phyloP scores from a whole-genome alignment of 1,140 invertebrate species.

The Lordiphosa stackelbergi region DNA sequence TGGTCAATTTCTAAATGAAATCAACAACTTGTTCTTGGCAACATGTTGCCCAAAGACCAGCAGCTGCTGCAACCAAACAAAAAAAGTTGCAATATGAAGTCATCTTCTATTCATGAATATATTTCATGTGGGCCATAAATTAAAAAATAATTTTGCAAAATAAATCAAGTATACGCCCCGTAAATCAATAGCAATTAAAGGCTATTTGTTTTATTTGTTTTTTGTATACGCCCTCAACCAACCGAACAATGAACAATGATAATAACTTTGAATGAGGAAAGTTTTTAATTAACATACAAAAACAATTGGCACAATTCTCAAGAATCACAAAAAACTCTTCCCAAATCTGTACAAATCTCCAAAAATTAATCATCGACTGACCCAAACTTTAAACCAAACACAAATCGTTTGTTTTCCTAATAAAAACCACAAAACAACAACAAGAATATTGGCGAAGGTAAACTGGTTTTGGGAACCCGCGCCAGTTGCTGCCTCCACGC shows the following conservation, averaged over 20 bases:
- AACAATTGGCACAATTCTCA: slow-evolving; percentile 2
- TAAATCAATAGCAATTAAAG: slow-evolving; percentile 65
- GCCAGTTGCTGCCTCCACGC: slow-evolving; percentile 19
- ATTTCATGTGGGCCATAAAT: slow-evolving; percentile 39
- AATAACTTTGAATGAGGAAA: slow-evolving; percentile 4
- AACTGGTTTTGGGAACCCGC: slow-evolving; percentile 34
- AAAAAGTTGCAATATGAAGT: slow-evolving; percentile 28
- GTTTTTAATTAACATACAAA: slow-evolving; percentile 17
- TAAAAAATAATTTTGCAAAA: slow-evolving; percentile 31
- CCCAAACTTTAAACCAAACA: slow-evolving; percentile 29
- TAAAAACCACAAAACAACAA: slow-evolving; percentile 13
- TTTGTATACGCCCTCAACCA: slow-evolving; percentile 39
- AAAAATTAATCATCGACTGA: slow-evolving; percentile 8
- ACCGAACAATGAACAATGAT: slow-evolving; percentile 30
- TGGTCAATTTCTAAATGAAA: slow-evolving; percentile 12
- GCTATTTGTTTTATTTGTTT: slow-evolving; percentile 32
- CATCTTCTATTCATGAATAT: slow-evolving; percentile 28
- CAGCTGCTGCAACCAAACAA: slow-evolving; percentile 3
- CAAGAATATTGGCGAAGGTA: slow-evolving; percentile 54
- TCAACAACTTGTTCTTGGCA: slow-evolving; percentile 19
- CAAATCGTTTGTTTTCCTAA: slow-evolving; percentile 55
- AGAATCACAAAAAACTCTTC: too few species aligned
- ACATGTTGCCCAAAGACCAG: slow-evolving; percentile 5
- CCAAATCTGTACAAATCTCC: too few species aligned
- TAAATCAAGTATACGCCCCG: slow-evolving; percentile 68